A percentile compares a stretch with the other conserved stretches of the same genome.
Conservation (phyloP, 2,888 invertebrate genomes). For the Schizotus pectinicornis region DNA sequence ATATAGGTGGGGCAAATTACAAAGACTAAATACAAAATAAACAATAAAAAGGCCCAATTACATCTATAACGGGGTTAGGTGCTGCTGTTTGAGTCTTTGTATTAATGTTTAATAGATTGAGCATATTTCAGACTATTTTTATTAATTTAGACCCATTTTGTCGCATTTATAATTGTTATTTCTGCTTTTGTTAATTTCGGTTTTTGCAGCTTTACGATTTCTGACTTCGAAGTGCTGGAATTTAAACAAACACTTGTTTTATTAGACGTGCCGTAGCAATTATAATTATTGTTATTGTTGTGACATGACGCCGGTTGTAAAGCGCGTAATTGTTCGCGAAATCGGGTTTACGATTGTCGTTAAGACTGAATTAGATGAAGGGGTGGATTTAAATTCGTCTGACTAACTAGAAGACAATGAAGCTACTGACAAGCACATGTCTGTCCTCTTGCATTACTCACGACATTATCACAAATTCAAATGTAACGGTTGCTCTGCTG, state of each 20-base stretch:
- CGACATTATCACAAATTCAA: slow-evolving; percentile 54
- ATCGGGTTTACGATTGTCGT: slow-evolving; percentile 26
- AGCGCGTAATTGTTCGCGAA: slow-evolving; percentile 25
- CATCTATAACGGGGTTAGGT: no score
- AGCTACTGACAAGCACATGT: slow-evolving; percentile 37
- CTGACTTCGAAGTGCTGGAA: neutral
- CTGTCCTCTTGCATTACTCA: slow-evolving; percentile 49
- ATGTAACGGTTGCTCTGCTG: slow-evolving; percentile 45
- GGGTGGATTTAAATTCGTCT: slow-evolving; percentile 20
- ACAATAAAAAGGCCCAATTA: no score
- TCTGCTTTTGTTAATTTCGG: no score
- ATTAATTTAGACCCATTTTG: no score
- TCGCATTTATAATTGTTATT: no score
- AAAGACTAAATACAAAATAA: no score
- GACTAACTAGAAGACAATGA: slow-evolving; percentile 29
- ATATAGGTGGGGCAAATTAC: no score
- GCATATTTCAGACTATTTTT: no score
- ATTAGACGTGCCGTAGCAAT: neutral
- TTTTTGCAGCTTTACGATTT: neutral
- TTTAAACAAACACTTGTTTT: neutral
- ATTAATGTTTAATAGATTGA: no score
- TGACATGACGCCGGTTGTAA: neutral
- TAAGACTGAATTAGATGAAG: slow-evolving; percentile 22
- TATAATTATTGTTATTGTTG: neutral
- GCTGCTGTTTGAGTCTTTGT: no score